A percentile compares a stretch with the other conserved stretches of the same genome.
Conservation (phyloP, 2,888 invertebrate species). For the Caradrina kadenii region DNA sequence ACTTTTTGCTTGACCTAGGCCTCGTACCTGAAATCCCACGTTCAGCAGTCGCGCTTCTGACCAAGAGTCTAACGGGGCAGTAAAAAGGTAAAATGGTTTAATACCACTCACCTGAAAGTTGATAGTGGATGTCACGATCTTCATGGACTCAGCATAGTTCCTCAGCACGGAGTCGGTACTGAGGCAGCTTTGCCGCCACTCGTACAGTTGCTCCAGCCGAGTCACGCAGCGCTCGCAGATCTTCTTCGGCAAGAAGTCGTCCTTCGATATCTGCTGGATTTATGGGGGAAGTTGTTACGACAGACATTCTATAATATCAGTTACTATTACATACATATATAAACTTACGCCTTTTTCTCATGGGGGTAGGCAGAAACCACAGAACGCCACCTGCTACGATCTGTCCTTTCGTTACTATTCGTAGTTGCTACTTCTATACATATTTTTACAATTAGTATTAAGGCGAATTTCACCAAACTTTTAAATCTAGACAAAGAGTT, state of each 20-base stretch:
- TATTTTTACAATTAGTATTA: no score
- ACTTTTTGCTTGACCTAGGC: no score
- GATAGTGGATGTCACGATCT: conserved; percentile 92
- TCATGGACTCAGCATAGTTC: conserved; percentile 93
- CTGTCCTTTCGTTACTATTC: no score
- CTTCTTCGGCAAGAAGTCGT: conserved; percentile 93
- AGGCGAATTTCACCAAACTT: no score
- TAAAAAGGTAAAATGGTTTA: not conserved
- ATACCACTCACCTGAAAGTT: conserved; percentile 91
- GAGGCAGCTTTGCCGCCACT: conserved; percentile 92
- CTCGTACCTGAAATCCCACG: no score
- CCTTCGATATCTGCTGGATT: conserved; percentile 92
- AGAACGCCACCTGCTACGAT: no score
- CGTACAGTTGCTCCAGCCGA: conserved; percentile 92
- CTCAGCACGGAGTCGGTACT: conserved; percentile 92
- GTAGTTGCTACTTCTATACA: no score
- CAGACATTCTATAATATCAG: conserved; percentile 9
- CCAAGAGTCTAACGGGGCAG: no score
- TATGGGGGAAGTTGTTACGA: conserved; percentile 52
- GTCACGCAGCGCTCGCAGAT: conserved; percentile 93
- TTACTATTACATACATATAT: not conserved
- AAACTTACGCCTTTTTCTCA: no score
- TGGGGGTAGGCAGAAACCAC: no score
- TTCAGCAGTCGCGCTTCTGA: no score
- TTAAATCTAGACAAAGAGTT: no score